phyloP scores from a whole-genome alignment of 1,140 invertebrate genomes.

The Monochamus saltuarius region DNA sequence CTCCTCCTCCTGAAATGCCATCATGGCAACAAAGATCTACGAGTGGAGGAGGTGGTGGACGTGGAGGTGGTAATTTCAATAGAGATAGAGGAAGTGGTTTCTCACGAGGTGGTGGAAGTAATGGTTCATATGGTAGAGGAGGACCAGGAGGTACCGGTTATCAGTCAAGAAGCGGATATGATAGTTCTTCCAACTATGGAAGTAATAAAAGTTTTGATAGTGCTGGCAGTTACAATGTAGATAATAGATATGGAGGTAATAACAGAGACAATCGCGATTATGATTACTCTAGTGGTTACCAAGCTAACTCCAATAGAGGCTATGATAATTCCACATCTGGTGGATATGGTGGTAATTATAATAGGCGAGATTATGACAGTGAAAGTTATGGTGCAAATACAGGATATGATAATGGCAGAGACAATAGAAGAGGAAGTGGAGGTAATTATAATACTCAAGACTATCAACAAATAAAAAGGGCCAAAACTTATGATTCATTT shows the following conservation, averaged over 20 bases:
- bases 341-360: slow-evolving; percentile 17
- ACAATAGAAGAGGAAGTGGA: slow-evolving; percentile 40
- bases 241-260: not conserved
- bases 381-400: slow-evolving; percentile 13
- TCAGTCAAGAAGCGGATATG: slow-evolving; percentile 20
- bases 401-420: slow-evolving; percentile 22
- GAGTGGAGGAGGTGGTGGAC: slow-evolving; percentile 41
- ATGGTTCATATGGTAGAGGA: slow-evolving; percentile 11
- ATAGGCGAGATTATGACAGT: slow-evolving; percentile 22
- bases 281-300: not conserved
- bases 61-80: slow-evolving; percentile 29
- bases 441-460: slow-evolving; percentile 35
- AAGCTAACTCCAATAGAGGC: slow-evolving; percentile 9
- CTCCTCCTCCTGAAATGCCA: slow-evolving; percentile 95
- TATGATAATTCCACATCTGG: slow-evolving; percentile 2
- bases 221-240: slow-evolving; percentile 20
- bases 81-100: slow-evolving; percentile 41
- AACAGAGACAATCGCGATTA: not conserved
- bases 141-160: slow-evolving; percentile 19
- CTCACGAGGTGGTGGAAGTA: slow-evolving; percentile 24
- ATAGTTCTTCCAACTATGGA: slow-evolving; percentile 16
- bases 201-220: slow-evolving; percentile 28
- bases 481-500: slow-evolving; percentile 49
- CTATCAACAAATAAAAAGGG: slow-evolving; percentile 43
- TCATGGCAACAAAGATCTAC: slow-evolving; percentile 73